Base-by-base conservation (phyloP, 2,113 vertebrate genomes). In the Arenaria interpres region DNA sequence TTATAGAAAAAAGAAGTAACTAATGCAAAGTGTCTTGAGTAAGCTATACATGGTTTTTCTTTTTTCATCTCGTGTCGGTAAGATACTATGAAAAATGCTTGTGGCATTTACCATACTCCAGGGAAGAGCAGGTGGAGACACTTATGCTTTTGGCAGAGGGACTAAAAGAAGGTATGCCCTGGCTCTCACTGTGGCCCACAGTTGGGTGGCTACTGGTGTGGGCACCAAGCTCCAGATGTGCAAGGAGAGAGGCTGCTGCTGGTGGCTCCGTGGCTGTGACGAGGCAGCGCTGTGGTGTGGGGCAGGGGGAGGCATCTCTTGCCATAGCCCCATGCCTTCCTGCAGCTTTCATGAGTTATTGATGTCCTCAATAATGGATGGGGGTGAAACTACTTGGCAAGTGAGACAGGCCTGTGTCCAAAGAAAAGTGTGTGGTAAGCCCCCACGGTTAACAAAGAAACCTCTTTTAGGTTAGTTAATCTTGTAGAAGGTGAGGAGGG, bases 381-480 rank as follows among this genome's bases (percentile, higher is more conserved):
- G 23, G 32, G 17, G 6, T 12, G 14, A 69, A 19, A 59, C 22
- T 57, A 33, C 37, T 4, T 12, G 60, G 59, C 50, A 18, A 0
- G 0, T 37, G 67, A 69, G 63, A 35, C 10, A 41, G 59, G 32
- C 17, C n/a, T 19, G n/a, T 0, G 0, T 30, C 33, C 60, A 51
- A n/a, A 37, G 27, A 43, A 45, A 39, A 39, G 30, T 1, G 5
- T 3, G 3, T 0, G 0, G 37, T 57, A 2, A 68, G 33, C 39
- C 57, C 33, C 41, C 12, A 25, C 0, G 0, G 25, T 64, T 56
- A 54, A 33, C 50, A 79, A 59, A 63, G 73, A 68, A 56, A 62
- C 20, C 33, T 66, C 33, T 77, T 62, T 51, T 27, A 43, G 28
- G 12, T 28, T 43, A 43, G n/a, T 33, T 72, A n/a, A 21, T 82